Base-by-base conservation (phyloP, 2,113 vertebrate genomes). In the Sylvilagus bachmani region DNA sequence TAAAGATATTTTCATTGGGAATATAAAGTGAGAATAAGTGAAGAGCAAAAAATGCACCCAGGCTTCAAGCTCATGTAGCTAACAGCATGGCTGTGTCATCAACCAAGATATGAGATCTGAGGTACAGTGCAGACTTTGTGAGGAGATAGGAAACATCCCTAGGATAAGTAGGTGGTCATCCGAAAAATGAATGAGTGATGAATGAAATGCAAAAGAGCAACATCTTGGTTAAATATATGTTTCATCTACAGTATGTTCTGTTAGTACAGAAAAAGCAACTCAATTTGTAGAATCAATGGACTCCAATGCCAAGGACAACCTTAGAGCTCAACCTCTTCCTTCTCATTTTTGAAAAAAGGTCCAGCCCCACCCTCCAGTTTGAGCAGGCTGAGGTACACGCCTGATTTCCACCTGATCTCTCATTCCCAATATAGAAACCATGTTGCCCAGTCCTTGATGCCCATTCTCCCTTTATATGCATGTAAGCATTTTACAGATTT, bases 221-320 rank as follows among this genome's bases (percentile, higher is more conserved):
- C 22, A 69, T 14, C 17, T 38, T 53, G 33, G 22, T 58, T 44
- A 49, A 85, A 79, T 61, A 22, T 13, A 62, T 36, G n/a, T 67
- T 84, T 53, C 7, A 24, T 78, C 14, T 49, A 9, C 1, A 78
- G 13, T 27, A 25, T 55, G 5, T 36, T n/a, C 17, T 49, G 10
- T 87, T 53, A n/a, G 11, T 71, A 64, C 3, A 61, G n/a, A 17
- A 73, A 51, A 44, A 66, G 16, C 44, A 24, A 66, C 29, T 51
- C 84, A 93, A 78, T 13, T 80, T 96, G 90, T 49, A 95, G 67
- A 97, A 94, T 67, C 25, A 92, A 33, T 25, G 29, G 73, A 89
- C 91, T 0, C 55, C 27, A 22, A 29, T 31, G 17, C 29, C 29
- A 33, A 9, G 8, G 31, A 58, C 25, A 16, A 51, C 29, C 21